Percentiles rank a stretch among this genome's conserved stretches.
Conservation (phyloP, 2,888 invertebrate species). For the Eupithecia subumbrata region DNA sequence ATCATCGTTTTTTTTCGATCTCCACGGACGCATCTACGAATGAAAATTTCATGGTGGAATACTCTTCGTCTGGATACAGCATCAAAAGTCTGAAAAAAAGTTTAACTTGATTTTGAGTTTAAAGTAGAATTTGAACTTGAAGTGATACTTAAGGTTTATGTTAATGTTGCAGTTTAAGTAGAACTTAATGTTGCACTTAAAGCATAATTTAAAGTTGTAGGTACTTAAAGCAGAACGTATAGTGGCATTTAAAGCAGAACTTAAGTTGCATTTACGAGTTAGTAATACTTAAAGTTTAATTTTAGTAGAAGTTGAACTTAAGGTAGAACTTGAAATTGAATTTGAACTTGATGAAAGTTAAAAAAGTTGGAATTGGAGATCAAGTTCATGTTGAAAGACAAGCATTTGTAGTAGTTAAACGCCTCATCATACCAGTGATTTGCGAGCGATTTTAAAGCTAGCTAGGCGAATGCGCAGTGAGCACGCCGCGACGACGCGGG, state of each 20-base stretch:
- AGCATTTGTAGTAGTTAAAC: neutral
- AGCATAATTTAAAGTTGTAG: too few relatives aligned
- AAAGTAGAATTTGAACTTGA: neutral
- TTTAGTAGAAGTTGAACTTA: neutral
- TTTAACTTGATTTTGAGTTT: neutral
- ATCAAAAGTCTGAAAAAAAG: slow-evolving; percentile 20
- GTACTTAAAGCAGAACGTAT: neutral
- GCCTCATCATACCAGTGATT: too few relatives aligned
- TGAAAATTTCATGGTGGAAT: slow-evolving; percentile 48
- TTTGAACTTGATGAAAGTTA: too few relatives aligned
- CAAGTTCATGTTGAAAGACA: neutral
- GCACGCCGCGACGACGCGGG: too few relatives aligned
- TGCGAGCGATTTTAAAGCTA: too few relatives aligned
- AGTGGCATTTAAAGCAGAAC: neutral
- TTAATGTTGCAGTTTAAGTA: neutral
- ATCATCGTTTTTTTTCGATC: slow-evolving; percentile 10
- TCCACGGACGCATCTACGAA: slow-evolving; percentile 15
- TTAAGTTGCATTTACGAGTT: neutral
- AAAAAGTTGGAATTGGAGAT: neutral
- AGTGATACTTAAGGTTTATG: neutral
- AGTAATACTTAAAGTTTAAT: neutral
- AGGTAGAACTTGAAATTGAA: neutral
- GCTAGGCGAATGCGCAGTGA: too few relatives aligned
- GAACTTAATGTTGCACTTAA: neutral
- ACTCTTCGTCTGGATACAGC: slow-evolving; percentile 58